These are phyloP conservation scores for Drosophila pandora DNA, from an alignment of 1,140 invertebrate species.

Conservation along the genomic window DNA sequence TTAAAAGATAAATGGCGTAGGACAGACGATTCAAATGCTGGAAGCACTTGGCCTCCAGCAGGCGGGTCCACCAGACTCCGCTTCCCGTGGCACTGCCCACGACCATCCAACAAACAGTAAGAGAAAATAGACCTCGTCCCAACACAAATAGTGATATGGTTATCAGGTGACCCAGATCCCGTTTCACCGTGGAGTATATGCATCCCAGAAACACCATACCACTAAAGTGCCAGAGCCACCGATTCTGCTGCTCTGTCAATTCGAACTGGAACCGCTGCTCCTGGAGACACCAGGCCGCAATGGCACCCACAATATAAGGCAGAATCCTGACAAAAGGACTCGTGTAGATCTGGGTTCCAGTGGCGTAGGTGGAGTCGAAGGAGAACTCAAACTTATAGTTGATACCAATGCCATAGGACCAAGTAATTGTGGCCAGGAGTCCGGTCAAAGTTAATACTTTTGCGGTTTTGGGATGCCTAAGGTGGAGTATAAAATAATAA, in stretches of 20 bases:
- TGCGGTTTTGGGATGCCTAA: slow-evolving; percentile 56
- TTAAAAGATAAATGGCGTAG: slow-evolving; percentile 80
- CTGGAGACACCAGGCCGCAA: slow-evolving; percentile 66
- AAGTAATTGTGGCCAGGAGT: slow-evolving; percentile 56
- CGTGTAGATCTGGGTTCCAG: slow-evolving; percentile 76
- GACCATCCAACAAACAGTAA: slow-evolving; percentile 79
- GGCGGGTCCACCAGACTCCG: slow-evolving; percentile 74
- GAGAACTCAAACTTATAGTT: slow-evolving; percentile 69
- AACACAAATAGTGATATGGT: slow-evolving; percentile 66
- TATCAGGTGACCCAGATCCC: slow-evolving; percentile 64
- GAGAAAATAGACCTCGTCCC: slow-evolving; percentile 63
- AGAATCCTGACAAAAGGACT: slow-evolving; percentile 76
- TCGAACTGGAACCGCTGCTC: slow-evolving; percentile 46
- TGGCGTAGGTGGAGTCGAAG: slow-evolving; percentile 70
- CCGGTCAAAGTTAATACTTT: slow-evolving; percentile 36
- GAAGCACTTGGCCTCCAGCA: slow-evolving; percentile 71
- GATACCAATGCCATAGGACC: slow-evolving; percentile 67
- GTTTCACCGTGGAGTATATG: slow-evolving; percentile 73
- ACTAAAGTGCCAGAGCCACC: slow-evolving; percentile 66
- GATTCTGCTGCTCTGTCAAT: slow-evolving; percentile 55
- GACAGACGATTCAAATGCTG: slow-evolving; percentile 80
- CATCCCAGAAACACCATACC: slow-evolving; percentile 58
- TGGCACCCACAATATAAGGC: slow-evolving; percentile 74
- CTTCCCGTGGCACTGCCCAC: slow-evolving; percentile 71
- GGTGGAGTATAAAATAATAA: background rate